Conservation (phyloP, 2,113 vertebrate genomes). For the Dendrocopos noguchii region DNA sequence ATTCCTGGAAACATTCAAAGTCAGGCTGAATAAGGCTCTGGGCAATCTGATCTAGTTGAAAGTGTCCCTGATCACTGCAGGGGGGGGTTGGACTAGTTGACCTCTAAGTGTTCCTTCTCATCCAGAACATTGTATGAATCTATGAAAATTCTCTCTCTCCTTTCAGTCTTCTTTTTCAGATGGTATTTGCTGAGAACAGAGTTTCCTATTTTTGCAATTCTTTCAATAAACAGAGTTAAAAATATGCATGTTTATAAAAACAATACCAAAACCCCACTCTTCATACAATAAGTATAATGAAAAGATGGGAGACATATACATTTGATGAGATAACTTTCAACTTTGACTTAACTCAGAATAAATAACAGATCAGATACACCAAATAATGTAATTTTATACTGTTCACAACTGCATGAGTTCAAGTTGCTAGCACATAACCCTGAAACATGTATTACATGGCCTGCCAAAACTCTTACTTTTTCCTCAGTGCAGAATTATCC, state of each 20-base stretch:
- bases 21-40: not conserved
- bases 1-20: not conserved
- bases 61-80: not conserved
- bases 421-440: not conserved
- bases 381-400: not conserved
- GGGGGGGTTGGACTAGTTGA: not conserved
- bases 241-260: not conserved
- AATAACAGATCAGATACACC: not conserved
- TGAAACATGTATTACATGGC: fast-evolving
- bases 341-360: not conserved
- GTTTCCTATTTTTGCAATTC: not conserved
- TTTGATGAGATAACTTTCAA: not conserved
- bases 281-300: not conserved
- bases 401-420: not conserved
- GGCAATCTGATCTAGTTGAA: not conserved
- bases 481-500: not conserved
- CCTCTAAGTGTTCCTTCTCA: not conserved
- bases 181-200: not conserved
- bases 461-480: not conserved
- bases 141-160: not conserved
- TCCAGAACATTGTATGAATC: not conserved
- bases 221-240: not conserved
- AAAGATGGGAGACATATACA: not conserved
- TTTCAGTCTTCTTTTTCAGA: not conserved
- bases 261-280: not conserved